A percentile compares a stretch with the other conserved stretches of the same genome.
These are phyloP conservation scores for Ophioderma brevispina DNA, from an alignment of 35 echinoderm and acorn worm genomes.

Conservation along the genomic window DNA sequence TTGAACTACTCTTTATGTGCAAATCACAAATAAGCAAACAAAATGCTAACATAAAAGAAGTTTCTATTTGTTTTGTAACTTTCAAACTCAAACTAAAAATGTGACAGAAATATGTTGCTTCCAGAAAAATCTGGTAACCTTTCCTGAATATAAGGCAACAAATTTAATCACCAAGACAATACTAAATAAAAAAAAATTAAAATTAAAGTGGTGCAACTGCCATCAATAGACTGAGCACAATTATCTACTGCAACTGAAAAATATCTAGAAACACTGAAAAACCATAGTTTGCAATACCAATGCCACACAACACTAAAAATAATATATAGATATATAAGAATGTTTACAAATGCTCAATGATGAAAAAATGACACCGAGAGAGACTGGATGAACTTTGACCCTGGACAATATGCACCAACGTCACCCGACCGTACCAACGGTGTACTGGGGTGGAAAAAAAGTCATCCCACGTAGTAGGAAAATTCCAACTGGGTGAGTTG, in stretches of 20 bases:
- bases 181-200: neutral
- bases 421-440: slow-evolving; percentile 10
- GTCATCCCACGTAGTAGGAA: neutral
- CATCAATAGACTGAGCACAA: slow-evolving; percentile 13
- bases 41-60: no score
- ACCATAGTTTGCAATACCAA: neutral
- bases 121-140: no score
- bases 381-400: slow-evolving; percentile 12
- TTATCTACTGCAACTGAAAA: neutral
- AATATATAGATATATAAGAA: slow-evolving; percentile 7
- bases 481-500: slow-evolving; percentile 3
- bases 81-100: no score
- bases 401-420: slow-evolving; percentile 12
- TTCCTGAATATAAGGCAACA: no score
- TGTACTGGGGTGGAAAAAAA: slow-evolving; percentile 8
- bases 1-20: no score
- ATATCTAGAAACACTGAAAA: neutral
- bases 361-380: slow-evolving; percentile 8
- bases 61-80: no score
- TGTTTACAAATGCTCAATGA: slow-evolving; percentile 14
- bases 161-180: no score
- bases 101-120: no score
- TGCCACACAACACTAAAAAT: neutral
- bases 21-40: no score
- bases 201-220: neutral